A percentile compares a stretch with the other conserved stretches of the same genome.
phyloP scores from a whole-genome alignment of 2,888 invertebrate species.

The Diloba caeruleocephala region DNA sequence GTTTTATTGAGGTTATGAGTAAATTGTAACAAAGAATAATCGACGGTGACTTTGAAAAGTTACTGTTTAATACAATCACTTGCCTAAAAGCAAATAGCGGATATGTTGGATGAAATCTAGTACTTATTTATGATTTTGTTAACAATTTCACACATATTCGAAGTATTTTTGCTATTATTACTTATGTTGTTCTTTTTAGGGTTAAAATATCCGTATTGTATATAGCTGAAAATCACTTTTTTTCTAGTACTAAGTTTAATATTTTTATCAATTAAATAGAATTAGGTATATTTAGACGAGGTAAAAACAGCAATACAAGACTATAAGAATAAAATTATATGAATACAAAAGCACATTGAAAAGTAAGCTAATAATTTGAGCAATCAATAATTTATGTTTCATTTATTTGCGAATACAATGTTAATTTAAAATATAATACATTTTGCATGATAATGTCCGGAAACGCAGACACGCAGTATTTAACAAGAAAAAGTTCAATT shows the following conservation, averaged over 20 bases:
- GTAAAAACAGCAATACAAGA: neutral
- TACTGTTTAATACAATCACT: conserved; percentile 20
- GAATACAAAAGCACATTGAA: neutral
- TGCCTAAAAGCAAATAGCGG: conserved; percentile 14
- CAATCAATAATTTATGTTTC: conserved; percentile 3
- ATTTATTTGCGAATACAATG: neutral
- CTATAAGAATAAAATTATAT: neutral
- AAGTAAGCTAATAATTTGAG: neutral
- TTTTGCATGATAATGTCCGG: neutral
- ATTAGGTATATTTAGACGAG: too few species aligned
- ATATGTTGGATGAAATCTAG: too few species aligned
- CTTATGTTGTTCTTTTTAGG: too few species aligned
- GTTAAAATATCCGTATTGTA: too few species aligned
- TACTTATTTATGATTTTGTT: too few species aligned
- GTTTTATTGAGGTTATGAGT: conserved; percentile 44
- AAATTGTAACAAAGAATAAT: conserved; percentile 25
- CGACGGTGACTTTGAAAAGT: conserved; percentile 8
- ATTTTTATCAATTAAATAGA: neutral
- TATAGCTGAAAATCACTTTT: too few species aligned
- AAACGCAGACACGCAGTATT: neutral
- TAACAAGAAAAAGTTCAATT: too few species aligned
- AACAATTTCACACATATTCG: too few species aligned
- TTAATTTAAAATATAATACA: neutral
- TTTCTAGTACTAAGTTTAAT: too few species aligned
- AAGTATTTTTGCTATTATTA: too few species aligned